phyloP scores from a whole-genome alignment of 2,797 vertebrate species.

The Spea hammondii region DNA sequence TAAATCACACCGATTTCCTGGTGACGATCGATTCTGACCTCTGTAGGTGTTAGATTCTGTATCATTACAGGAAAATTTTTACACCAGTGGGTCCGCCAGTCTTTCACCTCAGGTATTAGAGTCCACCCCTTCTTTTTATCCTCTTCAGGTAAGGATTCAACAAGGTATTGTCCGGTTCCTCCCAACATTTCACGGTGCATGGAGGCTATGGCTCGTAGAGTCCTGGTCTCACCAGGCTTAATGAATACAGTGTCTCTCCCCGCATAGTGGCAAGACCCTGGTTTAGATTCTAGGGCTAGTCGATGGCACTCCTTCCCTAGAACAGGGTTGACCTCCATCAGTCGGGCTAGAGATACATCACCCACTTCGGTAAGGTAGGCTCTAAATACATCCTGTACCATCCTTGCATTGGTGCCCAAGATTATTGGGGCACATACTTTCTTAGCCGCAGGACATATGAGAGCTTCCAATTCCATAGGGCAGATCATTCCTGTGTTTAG shows the following conservation, averaged over 20 bases:
- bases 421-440: neutral
- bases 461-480: neutral
- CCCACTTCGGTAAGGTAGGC: neutral
- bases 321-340: neutral
- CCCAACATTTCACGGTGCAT: constrained; percentile 4
- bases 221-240: neutral
- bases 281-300: neutral
- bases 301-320: neutral
- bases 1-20: neutral
- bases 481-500: neutral
- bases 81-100: neutral
- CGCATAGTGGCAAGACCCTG: neutral
- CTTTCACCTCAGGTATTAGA: neutral
- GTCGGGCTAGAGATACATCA: neutral
- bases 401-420: neutral
- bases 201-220: constrained; percentile 6
- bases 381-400: neutral
- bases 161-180: neutral
- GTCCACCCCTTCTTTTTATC: neutral
- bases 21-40: no score
- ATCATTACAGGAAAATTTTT: neutral
- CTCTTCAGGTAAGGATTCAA: neutral
- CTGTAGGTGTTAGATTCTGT: no score
- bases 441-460: neutral
- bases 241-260: neutral